phyloP scores from a whole-genome alignment of 2,797 vertebrate species.

The Triplophysa yarkandensis region DNA sequence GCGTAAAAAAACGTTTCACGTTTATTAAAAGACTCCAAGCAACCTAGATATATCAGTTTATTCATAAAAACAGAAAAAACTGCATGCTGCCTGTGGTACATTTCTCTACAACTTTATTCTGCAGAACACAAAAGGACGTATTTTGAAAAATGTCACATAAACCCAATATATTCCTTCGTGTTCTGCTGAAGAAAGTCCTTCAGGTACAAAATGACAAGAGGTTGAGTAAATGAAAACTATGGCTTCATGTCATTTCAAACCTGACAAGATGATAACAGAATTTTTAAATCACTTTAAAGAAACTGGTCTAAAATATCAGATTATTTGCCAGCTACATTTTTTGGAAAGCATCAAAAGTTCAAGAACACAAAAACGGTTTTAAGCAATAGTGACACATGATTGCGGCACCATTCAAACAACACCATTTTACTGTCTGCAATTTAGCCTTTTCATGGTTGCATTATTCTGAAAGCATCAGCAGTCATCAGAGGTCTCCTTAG shows the following conservation, averaged over 20 bases:
- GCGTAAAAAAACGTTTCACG: neutral
- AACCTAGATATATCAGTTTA: neutral
- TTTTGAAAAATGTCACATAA: too few species aligned
- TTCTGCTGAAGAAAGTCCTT: too few species aligned
- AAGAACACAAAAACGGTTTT: constrained; percentile 13
- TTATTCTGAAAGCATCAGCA: constrained; percentile 41
- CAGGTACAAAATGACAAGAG: too few species aligned
- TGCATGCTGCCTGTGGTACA: neutral
- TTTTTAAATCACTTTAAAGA: too few species aligned
- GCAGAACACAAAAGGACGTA: too few species aligned
- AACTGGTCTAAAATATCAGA: constrained; percentile 4
- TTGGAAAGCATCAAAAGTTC: neutral
- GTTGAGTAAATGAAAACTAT: too few species aligned
- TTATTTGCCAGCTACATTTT: constrained; percentile 7
- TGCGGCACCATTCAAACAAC: constrained; percentile 29
- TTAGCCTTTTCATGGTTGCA: constrained; percentile 27
- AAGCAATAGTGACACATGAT: constrained; percentile 30
- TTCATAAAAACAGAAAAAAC: neutral
- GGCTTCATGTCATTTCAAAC: too few species aligned
- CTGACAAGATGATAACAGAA: too few species aligned
- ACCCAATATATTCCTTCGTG: too few species aligned
- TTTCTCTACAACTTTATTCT: too few species aligned
- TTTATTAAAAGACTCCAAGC: neutral
- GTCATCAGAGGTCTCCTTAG: constrained; percentile 39
- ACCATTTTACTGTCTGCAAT: constrained; percentile 44